phyloP scores from a whole-genome alignment of 2,888 invertebrate genomes.

The Campoplex nolae region DNA sequence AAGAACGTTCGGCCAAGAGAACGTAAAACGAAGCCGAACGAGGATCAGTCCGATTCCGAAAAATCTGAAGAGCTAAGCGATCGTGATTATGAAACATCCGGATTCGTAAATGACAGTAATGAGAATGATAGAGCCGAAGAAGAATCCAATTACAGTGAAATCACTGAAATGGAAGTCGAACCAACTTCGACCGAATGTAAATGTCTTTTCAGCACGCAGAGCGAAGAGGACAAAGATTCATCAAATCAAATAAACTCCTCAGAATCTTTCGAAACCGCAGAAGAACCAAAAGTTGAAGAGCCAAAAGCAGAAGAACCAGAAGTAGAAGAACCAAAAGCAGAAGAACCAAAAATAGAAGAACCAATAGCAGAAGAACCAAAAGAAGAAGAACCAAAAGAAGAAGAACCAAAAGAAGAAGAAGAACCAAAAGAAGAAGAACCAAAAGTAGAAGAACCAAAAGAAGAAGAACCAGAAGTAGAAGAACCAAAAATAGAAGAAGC shows the following conservation, averaged over 20 bases:
- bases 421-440: neutral
- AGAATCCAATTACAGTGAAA: neutral
- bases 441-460: too few species aligned
- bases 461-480: neutral
- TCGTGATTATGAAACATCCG: conserved; percentile 30
- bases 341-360: too few species aligned
- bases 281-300: too few species aligned
- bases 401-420: conserved; percentile 13
- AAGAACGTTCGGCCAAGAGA: neutral
- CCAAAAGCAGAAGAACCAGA: conserved; percentile 20
- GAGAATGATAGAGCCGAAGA: conserved; percentile 21
- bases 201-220: conserved; percentile 5
- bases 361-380: neutral
- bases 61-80: conserved; percentile 23
- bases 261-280: neutral
- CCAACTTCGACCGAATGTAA: conserved; percentile 47
- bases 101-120: neutral
- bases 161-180: conserved; percentile 3
- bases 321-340: too few species aligned
- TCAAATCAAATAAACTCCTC: too few species aligned
- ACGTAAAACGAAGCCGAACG: neutral
- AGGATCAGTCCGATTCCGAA: conserved; percentile 30
- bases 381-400: neutral
- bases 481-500: conserved; percentile 3
- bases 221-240: too few species aligned